Percentiles rank a stretch among this genome's conserved stretches.
Conservation (phyloP, 2,113 vertebrate genomes). For the pig (Sus scrofa) region DNA sequence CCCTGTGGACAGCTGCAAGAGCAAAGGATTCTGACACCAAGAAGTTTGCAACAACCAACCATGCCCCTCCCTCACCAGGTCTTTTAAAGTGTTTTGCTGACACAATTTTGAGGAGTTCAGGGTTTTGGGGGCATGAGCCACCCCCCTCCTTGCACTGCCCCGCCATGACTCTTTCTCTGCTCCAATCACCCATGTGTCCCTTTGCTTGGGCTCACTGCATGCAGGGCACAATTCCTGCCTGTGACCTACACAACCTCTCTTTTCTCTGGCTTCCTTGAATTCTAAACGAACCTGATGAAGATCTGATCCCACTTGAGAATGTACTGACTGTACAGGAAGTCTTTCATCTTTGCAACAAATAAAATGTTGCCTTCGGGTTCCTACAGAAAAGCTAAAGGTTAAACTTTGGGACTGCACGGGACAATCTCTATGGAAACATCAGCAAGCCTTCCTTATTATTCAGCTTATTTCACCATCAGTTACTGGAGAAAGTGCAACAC, state of each 20-base stretch:
- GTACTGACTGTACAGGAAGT: accelerated
- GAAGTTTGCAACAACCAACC: no score
- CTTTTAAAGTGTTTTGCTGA: no score
- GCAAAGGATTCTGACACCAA: no score
- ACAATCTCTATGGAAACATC: background rate
- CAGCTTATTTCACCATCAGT: accelerated
- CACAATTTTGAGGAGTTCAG: no score
- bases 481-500: background rate
- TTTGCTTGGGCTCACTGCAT: no score
- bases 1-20: no score
- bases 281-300: background rate
- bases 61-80: no score
- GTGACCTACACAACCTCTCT: accelerated
- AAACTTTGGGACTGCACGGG: accelerated
- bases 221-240: no score
- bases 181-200: no score
- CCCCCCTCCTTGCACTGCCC: no score
- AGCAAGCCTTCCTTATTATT: background rate
- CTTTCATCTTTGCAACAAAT: background rate
- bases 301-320: background rate
- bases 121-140: no score
- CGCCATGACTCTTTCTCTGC: no score
- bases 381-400: background rate
- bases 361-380: accelerated
- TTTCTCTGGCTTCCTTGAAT: background rate